These are phyloP conservation scores for Nudaria mundana DNA, from an alignment of 2,888 invertebrate species.

Conservation along the genomic window DNA sequence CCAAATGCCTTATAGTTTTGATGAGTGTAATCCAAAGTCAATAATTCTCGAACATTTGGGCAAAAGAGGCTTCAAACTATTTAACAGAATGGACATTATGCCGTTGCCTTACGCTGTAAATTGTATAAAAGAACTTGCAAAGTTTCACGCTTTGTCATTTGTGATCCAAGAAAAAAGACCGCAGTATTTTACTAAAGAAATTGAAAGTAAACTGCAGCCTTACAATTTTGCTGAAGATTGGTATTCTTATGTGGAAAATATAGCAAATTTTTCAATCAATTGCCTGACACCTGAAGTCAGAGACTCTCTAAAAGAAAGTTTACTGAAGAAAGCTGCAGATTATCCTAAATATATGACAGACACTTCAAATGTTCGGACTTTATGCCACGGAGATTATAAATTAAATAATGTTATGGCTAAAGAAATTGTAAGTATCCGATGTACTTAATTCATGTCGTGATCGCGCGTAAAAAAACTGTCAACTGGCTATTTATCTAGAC, in stretches of 20 bases:
- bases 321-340: constrained; percentile 17
- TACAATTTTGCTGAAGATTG: constrained; percentile 25
- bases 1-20: constrained; percentile 39
- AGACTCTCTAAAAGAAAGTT: constrained; percentile 5
- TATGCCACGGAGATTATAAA: constrained; percentile 41
- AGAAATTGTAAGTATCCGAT: constrained; percentile 38
- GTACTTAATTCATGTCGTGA: no score
- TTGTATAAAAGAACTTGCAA: constrained; percentile 45
- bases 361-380: constrained; percentile 10
- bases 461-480: no score
- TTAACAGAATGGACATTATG: constrained; percentile 41
- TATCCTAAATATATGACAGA: constrained; percentile 29
- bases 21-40: constrained; percentile 37
- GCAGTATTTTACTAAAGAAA: constrained; percentile 37
- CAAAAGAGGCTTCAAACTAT: constrained; percentile 35
- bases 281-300: constrained; percentile 20
- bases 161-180: constrained; percentile 39
- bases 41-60: constrained; percentile 52
- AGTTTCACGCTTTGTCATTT: constrained; percentile 49
- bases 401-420: constrained; percentile 37
- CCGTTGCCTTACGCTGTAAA: constrained; percentile 40
- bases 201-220: constrained; percentile 18
- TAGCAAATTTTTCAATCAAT: constrained; percentile 22
- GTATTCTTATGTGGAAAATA: constrained; percentile 25
- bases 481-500: no score